Percentiles rank a stretch among this genome's conserved stretches.
phyloP scores from a whole-genome alignment of 92 coral and sea anemone species.

The Parazoanthus darwini region DNA sequence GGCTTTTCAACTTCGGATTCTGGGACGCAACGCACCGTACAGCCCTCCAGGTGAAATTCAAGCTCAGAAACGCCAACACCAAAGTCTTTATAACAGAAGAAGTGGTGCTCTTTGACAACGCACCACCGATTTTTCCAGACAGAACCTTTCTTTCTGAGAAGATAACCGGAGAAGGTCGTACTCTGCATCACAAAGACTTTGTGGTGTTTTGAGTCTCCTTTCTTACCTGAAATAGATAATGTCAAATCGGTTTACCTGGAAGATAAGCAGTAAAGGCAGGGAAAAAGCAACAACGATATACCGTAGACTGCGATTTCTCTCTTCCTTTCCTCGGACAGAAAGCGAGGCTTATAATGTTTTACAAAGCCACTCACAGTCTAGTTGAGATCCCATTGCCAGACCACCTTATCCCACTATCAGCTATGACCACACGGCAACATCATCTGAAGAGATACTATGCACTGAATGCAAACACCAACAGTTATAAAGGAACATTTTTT shows the following conservation, averaged over 20 bases:
- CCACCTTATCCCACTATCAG: no score
- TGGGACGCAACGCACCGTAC: conserved; percentile 47
- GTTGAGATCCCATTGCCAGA: no score
- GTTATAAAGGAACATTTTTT: no score
- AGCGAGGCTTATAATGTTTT: no score
- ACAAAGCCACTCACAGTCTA: no score
- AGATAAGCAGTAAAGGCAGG: no score
- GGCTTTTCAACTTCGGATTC: conserved; percentile 65
- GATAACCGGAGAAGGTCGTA: conserved; percentile 84
- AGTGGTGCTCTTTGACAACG: conserved; percentile 69
- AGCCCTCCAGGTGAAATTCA: conserved; percentile 69
- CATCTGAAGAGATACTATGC: no score
- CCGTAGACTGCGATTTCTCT: no score
- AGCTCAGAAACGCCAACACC: conserved; percentile 74
- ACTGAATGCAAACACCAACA: no score
- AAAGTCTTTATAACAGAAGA: conserved; percentile 86
- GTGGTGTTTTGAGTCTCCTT: conserved; percentile 54
- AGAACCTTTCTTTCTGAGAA: conserved; percentile 86
- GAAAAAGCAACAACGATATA: no score
- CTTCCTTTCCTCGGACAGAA: no score
- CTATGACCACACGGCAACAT: no score
- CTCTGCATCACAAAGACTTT: conserved; percentile 47
- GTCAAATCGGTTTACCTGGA: neutral
- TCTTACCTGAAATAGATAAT: conserved; percentile 57
- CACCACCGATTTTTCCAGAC: conserved; percentile 96